Evolutionary conservation across 2,113 vertebrate species (phyloP), one percentile per base, ranked within the genome.

Genomic region (Nycticorax nycticorax): DNA sequence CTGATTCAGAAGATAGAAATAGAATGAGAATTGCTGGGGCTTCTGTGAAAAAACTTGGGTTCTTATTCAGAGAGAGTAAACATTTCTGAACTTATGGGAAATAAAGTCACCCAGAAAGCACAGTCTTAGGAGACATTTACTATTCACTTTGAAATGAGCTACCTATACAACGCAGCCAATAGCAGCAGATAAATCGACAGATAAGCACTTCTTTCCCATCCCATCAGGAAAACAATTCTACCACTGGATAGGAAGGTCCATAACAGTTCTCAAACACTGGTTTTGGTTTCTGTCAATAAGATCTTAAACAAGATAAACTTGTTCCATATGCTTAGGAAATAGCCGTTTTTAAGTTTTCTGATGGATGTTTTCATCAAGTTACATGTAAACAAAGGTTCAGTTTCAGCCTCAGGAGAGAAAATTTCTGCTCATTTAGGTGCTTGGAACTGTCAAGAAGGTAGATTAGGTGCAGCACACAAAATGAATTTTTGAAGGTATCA

Each of bases 401-500:
- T 85, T 74, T 80, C 80, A 88, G 68, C 48, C 55, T 69, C 77
- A 85, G 74, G 71, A 92, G 66, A 83, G 50, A 83, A 72, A 87
- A 90, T 39, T 85, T 90, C 88, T 88, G 28, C 74, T 89, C 88
- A 71, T 88, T 97, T 87, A 95, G 45, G 72, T 84, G 57, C 52
- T 88, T 88, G 72, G 56, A 92, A 35, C 89, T 78, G 53, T 85
- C 81, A 95, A 67, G 68, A 92, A 97, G 53, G 88, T 92, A 88
- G 71, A 94, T 95, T 67, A 91, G 79, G 69, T 73, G 66, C 32
- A 88, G 33, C 63, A 68, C 37, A 84, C 53, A 91, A 95, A 95
- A 96, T 66, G 57, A 95, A 94, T 91, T 94, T 94, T 68, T 91
- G 83, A 96, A 93, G 60, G 48, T 45, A 81, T 85, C 52, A 72